phyloP scores from a whole-genome alignment of 2,888 invertebrate genomes.

The Nebria brevicollis region DNA sequence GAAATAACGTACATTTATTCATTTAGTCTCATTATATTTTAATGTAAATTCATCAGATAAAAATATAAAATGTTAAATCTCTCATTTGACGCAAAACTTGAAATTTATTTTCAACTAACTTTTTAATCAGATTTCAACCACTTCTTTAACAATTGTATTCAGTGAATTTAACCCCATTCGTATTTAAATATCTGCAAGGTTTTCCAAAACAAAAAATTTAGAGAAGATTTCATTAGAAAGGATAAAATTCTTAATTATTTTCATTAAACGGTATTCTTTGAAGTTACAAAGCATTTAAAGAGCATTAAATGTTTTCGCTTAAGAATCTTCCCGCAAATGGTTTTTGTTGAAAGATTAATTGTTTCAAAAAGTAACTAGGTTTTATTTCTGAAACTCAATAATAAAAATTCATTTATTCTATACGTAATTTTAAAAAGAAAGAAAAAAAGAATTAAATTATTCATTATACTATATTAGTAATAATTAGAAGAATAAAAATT shows the following conservation, averaged over 20 bases:
- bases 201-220: background rate
- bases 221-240: background rate
- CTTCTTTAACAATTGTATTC: background rate
- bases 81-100: background rate
- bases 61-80: background rate
- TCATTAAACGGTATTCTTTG: background rate
- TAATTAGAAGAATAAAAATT: too few species aligned
- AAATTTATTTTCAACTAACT: background rate
- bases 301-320: background rate
- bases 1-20: background rate
- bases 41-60: background rate
- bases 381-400: background rate
- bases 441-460: too few species aligned
- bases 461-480: too few species aligned
- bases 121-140: conserved; percentile 1
- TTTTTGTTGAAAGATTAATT: background rate
- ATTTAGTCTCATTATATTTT: background rate
- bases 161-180: background rate
- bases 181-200: background rate
- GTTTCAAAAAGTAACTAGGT: background rate
- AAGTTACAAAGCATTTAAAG: background rate
- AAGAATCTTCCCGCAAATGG: background rate
- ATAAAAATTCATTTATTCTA: background rate
- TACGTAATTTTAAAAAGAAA: too few species aligned
- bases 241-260: background rate